Evolutionary conservation across 2,113 vertebrate genomes (phyloP), one percentile per base, ranked within the genome.

Genomic region (Laticauda colubrina): DNA sequence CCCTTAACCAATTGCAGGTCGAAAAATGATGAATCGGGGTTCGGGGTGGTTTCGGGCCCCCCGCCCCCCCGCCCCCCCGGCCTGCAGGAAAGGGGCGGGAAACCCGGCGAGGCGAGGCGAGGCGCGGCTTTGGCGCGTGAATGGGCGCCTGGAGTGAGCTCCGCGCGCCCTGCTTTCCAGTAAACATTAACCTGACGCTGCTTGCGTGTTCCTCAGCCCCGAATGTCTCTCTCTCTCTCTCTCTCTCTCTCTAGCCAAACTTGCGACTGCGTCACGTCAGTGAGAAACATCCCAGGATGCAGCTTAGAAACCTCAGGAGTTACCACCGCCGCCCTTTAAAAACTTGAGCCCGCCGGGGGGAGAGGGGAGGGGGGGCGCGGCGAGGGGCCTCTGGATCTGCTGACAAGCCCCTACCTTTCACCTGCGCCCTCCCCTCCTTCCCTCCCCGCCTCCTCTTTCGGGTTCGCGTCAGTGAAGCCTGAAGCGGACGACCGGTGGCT

Each of bases 101-200:
- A 55, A 89, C 26, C 51, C 20, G 61, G 48, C 3, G 69, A 86
- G 86, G 39, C 55, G n/a, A 10, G 56, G 39, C 55, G n/a, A 10
- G 56, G 87, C 54, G 21, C 9, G 91, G 14, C 51, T 39, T 21
- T 18, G 34, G 87, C 87, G 87, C 51, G 56, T 51, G 85, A 57
- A 53, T 45, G n/a, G 20, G 91, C 21, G 91, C 29, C 51, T 14
- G n/a, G 69, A 3, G 12, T 4, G 61, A 64, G 85, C 56, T 55
- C 90, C 12, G 1, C 34, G 51, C 93, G 45, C 89, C 92, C 88
- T 6, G 39, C 92, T 93, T 96, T 93, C 91, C 95, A 94, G 92
- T 92, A 96, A 96, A 95, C 93, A 96, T 96, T 96, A 96, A 96
- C 97, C 97, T 97, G 97, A 97, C 97, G 96, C 95, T 94, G 89